A percentile compares a stretch with the other conserved stretches of the same genome.
phyloP scores from a whole-genome alignment of 2,888 invertebrate species.

The Conus canariensis region DNA sequence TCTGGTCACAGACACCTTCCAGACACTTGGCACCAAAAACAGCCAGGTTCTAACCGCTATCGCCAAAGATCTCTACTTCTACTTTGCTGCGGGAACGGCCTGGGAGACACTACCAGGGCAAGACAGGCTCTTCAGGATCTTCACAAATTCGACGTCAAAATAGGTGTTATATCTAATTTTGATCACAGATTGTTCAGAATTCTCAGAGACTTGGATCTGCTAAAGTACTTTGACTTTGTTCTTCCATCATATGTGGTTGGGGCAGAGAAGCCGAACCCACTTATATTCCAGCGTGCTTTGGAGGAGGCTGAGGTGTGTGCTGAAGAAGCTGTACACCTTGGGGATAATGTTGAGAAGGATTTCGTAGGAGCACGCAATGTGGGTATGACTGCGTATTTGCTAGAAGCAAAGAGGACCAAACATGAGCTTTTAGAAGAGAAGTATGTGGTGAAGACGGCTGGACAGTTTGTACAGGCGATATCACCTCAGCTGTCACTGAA shows the following conservation, averaged over 20 bases:
- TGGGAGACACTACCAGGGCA: conserved; percentile 84
- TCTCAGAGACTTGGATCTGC: conserved; percentile 84
- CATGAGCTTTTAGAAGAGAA: conserved; percentile 35
- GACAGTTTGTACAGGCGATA: conserved; percentile 50
- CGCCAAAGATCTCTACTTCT: conserved; percentile 77
- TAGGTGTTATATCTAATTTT: conserved; percentile 93
- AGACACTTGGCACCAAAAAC: conserved; percentile 70
- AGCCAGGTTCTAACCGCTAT: conserved; percentile 58
- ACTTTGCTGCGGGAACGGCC: conserved; percentile 86
- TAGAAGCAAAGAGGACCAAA: conserved; percentile 45
- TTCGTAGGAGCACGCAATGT: conserved; percentile 87
- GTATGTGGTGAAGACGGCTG: conserved; percentile 42
- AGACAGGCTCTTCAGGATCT: conserved; percentile 56
- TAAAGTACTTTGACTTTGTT: conserved; percentile 88
- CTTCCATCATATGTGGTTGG: conserved; percentile 88
- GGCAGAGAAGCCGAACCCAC: conserved; percentile 86
- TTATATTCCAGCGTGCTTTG: conserved; percentile 86
- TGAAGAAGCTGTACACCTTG: conserved; percentile 88
- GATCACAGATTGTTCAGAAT: conserved; percentile 89
- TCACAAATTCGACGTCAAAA: conserved; percentile 56
- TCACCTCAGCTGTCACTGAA: neutral
- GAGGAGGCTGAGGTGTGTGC: conserved; percentile 79
- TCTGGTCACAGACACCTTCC: conserved; percentile 85
- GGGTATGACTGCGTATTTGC: conserved; percentile 87
- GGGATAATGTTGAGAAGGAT: conserved; percentile 88